Percentiles rank a stretch among this genome's conserved stretches.
Conservation (phyloP, 1,140 invertebrate genomes). For the Acromyrmex echinatior region DNA sequence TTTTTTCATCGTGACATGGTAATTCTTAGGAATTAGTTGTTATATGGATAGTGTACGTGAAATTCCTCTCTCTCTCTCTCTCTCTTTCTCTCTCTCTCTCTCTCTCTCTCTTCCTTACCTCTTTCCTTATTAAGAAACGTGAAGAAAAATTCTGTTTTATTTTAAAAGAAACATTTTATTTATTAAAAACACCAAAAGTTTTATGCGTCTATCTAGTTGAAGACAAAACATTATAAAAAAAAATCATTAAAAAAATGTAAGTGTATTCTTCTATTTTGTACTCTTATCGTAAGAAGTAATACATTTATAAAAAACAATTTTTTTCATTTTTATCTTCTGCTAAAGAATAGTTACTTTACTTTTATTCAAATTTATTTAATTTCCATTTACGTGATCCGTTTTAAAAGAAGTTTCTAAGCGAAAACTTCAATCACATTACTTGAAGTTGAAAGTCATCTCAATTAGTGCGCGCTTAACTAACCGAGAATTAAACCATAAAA, state of each 20-base stretch:
- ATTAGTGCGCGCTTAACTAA: conserved; percentile 1
- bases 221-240: neutral
- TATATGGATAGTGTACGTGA: neutral
- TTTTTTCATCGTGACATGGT: neutral
- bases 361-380: neutral
- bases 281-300: neutral
- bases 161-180: neutral
- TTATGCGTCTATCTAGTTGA: neutral
- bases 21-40: neutral
- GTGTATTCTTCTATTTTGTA: neutral
- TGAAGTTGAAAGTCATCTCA: neutral
- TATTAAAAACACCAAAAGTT: neutral
- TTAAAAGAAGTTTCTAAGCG: neutral
- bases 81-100: too few relatives aligned
- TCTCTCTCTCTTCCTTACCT: too few relatives aligned
- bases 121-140: neutral
- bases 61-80: neutral
- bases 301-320: conserved; percentile 4
- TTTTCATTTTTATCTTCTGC: neutral
- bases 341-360: neutral
- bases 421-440: neutral
- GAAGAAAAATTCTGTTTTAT: neutral
- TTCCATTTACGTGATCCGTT: neutral
- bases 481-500: conserved; percentile 8
- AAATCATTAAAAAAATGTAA: neutral